Evolutionary conservation across 2,888 invertebrate genomes (phyloP), one percentile per base, ranked within the genome.

Genomic region (Eristalis arbustorum): DNA sequence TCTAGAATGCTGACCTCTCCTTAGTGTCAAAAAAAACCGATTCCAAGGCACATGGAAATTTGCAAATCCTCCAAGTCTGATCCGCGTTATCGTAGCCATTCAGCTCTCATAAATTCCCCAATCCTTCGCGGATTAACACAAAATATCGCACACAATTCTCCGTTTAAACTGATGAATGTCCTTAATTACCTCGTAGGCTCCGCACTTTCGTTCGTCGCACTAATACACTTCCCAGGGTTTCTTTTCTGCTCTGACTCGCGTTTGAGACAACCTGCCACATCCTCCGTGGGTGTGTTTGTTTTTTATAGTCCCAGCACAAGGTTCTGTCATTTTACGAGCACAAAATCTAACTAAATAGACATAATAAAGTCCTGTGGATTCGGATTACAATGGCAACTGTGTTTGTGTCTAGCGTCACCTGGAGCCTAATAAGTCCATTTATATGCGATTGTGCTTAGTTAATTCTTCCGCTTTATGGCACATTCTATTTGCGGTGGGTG

Each of bases 391-490:
- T 42, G 18, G 42, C 49, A n/a, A 18, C 18, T n/a, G 49, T n/a
- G 6, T 49, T 18, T 67, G 34, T 57, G 22, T 64, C 23, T 59
- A 69, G 59, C 69, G 59, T 69, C 37, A 69, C 69, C 69, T 69
- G 59, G n/a, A 59, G 59, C 59, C 23, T 69, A 69, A 69, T 57
- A 69, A 59, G 59, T 59, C 37, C 69, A 69, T 69, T 69, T 69
- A 69, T 69, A 69, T 69, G 69, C 59, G 69, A 40, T 37, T 59
- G 57, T 34, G 69, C 34, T 69, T 14, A 34, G 57, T 37, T 69
- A 69, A 69, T 69, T 69, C 69, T 69, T 69, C 59, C 69, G 69
- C 69, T 69, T 59, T 69, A 59, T 59, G 59, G 25, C 23, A 37
- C 22, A 59, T 59, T 49, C 37, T 59, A 22, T 69, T 69, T 64